These are phyloP conservation scores for Drosophila ananassae DNA, from an alignment of 1,140 invertebrate genomes.

Conservation along the genomic window DNA sequence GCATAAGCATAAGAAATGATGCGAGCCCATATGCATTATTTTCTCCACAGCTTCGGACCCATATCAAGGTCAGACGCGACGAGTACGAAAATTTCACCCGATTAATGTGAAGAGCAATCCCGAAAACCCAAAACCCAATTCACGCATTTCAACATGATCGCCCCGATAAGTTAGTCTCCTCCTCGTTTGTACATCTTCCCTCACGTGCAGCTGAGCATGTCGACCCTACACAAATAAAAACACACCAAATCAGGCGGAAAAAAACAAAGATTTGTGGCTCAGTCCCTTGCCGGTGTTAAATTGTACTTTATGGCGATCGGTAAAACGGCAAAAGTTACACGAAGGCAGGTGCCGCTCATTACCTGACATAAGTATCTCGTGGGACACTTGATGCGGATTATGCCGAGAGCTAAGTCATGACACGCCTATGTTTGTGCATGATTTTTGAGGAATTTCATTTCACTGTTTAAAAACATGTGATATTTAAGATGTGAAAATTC, in stretches of 20 bases:
- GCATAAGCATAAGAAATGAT: slow-evolving; percentile 54
- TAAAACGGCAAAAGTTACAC: slow-evolving; percentile 49
- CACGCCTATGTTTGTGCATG: slow-evolving; percentile 24
- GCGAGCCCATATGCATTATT: slow-evolving; percentile 39
- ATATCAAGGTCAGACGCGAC: slow-evolving; percentile 42
- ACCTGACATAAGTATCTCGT: slow-evolving; percentile 42
- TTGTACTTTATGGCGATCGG: slow-evolving; percentile 33
- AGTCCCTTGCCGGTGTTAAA: slow-evolving; percentile 13
- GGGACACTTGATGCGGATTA: slow-evolving; percentile 30
- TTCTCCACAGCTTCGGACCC: slow-evolving; percentile 38
- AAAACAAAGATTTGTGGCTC: slow-evolving; percentile 21
- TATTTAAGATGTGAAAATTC: neutral
- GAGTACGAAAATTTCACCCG: slow-evolving; percentile 53
- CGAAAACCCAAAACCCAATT: slow-evolving; percentile 23
- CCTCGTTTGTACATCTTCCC: slow-evolving; percentile 29
- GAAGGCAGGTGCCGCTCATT: slow-evolving; percentile 49
- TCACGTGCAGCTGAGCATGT: slow-evolving; percentile 43
- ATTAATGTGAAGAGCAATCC: slow-evolving; percentile 40
- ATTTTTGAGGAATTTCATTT: slow-evolving; percentile 25
- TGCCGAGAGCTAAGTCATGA: slow-evolving; percentile 21
- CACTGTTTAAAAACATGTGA: slow-evolving; percentile 1
- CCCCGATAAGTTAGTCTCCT: slow-evolving; percentile 32
- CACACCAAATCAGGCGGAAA: slow-evolving; percentile 20
- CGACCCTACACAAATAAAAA: slow-evolving; percentile 18
- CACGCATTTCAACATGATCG: slow-evolving; percentile 50